Base-by-base conservation (phyloP, 2,797 vertebrate genomes). In the Muscicapa comitata region DNA sequence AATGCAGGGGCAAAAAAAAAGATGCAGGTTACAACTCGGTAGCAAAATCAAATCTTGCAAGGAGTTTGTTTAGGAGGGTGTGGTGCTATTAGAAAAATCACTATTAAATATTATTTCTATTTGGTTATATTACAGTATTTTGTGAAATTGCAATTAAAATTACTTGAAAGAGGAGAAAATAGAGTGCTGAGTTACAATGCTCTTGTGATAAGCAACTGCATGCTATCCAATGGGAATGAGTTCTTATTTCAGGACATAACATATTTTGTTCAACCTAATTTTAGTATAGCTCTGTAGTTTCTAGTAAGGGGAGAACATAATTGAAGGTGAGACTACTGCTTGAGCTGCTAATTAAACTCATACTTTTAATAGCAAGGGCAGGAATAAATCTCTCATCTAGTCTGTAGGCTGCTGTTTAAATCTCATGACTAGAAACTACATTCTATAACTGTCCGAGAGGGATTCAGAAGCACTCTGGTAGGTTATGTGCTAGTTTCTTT, bases 231-330 rank as follows among this genome's bases (percentile, higher is more conserved):
- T 2, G 51, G 43, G 62, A 81, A 45, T 62, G 42, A 90, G 20
- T 31, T n/a, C 25, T 76, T 85, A 50, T 90, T 95, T 94, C n/a
- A 61, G 81, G 57, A 33, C 25, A 9, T 38, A 83, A 33, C 13
- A 10, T 88, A 61, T 17, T 90, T 95, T 68, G 10, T 83, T 93
- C 31, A 78, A 33, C 25, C 88, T 93, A 84, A 51, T 93, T 96
- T 94, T 70, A 53, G 35, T 70, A 59, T 13, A 42, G 18, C 20
- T 80, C 11, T 90, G 2, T 37, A 51, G 42, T 86, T 93, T 82
- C 38, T 83, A 45, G 72, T 38, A 75, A 81, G 25, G 16, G 8
- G 51, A 62, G 51, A 57, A 33, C 14, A 17, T 72, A 80, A 65
- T 13, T 37, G 31, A 89, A 91, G 78, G 74, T 91, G 83, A 86